Evolutionary conservation across 1,140 invertebrate genomes (phyloP).

Genomic region (Calephelis virginiensis): DNA sequence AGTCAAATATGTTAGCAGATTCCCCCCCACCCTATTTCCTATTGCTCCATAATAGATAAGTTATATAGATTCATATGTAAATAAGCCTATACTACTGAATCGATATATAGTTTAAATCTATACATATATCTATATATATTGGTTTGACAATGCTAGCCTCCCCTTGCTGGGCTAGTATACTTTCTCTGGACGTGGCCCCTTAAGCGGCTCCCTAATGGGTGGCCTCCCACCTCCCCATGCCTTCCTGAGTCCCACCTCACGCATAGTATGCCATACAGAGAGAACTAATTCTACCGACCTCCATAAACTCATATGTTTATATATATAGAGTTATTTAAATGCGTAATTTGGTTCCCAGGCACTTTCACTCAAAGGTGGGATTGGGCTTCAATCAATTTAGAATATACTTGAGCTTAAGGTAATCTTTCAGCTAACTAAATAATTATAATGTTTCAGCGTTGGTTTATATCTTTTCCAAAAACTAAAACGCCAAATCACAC

Average conservation of each 20-base stretch:
- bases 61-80: constrained; percentile 69
- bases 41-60: constrained; percentile 73
- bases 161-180: constrained; percentile 73
- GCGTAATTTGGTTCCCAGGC: constrained; percentile 61
- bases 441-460: background rate
- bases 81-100: constrained; percentile 60
- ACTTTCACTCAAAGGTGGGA: constrained; percentile 41
- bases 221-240: constrained; percentile 33
- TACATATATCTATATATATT: constrained; percentile 52
- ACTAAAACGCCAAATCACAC: too few species aligned
- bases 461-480: background rate
- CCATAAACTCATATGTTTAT: constrained; percentile 70
- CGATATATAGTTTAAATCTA: constrained; percentile 76
- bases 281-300: constrained; percentile 69
- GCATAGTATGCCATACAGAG: constrained; percentile 70
- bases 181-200: constrained; percentile 74
- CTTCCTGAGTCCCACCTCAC: constrained; percentile 54
- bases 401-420: constrained; percentile 44
- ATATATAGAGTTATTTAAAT: constrained; percentile 73
- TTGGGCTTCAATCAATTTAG: constrained; percentile 59
- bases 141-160: constrained; percentile 75
- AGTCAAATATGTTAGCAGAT: constrained; percentile 59
- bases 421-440: constrained; percentile 2
- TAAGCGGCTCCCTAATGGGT: constrained; percentile 51
- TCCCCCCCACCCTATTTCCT: constrained; percentile 61